phyloP scores from a whole-genome alignment of 2,113 vertebrate genomes.

The Cervus canadensis region DNA sequence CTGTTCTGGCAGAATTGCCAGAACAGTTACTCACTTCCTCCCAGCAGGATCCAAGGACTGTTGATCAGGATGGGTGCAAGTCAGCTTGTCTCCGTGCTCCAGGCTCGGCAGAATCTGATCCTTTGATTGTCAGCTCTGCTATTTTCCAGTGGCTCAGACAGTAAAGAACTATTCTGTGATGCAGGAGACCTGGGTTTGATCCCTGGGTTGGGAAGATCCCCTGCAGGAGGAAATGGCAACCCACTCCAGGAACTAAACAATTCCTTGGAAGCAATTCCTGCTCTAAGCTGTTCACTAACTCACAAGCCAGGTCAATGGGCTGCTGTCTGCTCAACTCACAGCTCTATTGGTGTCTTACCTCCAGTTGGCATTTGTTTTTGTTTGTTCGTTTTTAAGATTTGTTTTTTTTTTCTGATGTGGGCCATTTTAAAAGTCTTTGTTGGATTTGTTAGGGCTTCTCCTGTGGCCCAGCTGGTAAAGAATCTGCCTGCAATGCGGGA shows the following conservation, averaged over 20 bases:
- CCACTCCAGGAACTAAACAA: background rate
- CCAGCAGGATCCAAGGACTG: background rate
- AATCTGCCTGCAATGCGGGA: background rate
- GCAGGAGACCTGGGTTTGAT: background rate
- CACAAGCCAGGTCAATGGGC: background rate
- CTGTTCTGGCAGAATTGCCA: background rate
- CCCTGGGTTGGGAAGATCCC: background rate
- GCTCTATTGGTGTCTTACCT: background rate
- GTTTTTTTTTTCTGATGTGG: background rate
- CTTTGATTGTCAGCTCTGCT: background rate
- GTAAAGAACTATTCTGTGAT: background rate
- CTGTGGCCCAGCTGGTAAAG: background rate
- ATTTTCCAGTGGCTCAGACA: background rate
- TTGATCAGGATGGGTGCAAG: background rate
- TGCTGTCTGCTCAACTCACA: background rate
- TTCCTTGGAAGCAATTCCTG: background rate
- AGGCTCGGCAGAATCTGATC: background rate
- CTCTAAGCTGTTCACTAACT: background rate
- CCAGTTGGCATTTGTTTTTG: background rate
- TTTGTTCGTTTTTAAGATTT: background rate
- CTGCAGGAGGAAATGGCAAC: background rate
- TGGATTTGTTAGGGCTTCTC: background rate
- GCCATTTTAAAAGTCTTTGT: background rate
- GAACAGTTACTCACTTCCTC: background rate
- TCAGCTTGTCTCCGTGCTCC: background rate